These are phyloP conservation scores for Tipula unca DNA, from an alignment of 2,888 invertebrate genomes.

Conservation along the genomic window DNA sequence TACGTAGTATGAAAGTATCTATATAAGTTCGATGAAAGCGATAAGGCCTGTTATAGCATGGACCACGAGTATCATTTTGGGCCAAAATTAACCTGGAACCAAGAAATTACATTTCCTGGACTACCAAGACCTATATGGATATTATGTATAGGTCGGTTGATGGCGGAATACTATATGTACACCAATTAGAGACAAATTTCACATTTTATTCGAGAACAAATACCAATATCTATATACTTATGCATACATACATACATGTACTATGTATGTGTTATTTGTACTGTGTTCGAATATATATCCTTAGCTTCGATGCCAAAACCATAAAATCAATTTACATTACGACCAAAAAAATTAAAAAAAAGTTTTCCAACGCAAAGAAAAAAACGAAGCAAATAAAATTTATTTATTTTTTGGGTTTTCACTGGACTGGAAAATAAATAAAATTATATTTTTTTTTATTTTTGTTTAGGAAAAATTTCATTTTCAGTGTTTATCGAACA, in stretches of 20 bases:
- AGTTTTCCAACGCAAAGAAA: neutral
- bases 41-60: no score
- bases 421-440: slow-evolving; percentile 8
- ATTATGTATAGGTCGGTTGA: no score
- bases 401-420: neutral
- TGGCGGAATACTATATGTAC: no score
- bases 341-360: neutral
- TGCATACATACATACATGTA: no score
- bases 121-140: no score
- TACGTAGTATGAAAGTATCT: no score
- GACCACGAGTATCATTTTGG: no score
- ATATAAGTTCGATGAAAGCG: no score
- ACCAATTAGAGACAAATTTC: neutral
- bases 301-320: neutral
- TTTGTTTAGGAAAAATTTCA: neutral
- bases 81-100: no score
- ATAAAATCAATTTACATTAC: slow-evolving; percentile 14
- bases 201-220: neutral
- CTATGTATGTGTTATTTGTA: neutral
- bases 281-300: neutral
- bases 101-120: no score
- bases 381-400: neutral
- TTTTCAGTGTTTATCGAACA: neutral
- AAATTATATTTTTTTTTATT: neutral
- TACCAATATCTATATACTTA: no score